A percentile compares a stretch with the other conserved stretches of the same genome.
Evolutionary conservation across 2,797 vertebrate species (phyloP).

Genomic region (Chelidonichthys spinosus): DNA sequence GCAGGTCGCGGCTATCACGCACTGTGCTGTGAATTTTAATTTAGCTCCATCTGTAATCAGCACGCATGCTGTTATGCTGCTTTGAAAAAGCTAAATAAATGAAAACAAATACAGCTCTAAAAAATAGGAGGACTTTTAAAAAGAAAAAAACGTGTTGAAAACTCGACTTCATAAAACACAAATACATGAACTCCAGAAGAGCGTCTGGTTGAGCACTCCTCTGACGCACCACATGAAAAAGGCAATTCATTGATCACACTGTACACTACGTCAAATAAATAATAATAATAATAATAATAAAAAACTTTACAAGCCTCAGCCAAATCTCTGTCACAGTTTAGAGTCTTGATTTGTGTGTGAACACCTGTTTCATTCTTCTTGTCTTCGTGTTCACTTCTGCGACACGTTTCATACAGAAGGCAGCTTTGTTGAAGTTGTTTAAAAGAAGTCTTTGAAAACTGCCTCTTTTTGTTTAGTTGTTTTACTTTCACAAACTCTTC

Average conservation of each 20-base stretch:
- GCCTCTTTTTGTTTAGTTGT: background rate
- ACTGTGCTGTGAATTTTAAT: conserved; percentile 57
- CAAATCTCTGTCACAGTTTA: background rate
- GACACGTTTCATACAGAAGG: background rate
- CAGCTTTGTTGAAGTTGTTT: background rate
- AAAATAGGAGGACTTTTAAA: conserved; percentile 11
- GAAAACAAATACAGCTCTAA: conserved; percentile 25
- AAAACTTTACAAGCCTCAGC: background rate
- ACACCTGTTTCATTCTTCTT: background rate
- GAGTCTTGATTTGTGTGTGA: background rate
- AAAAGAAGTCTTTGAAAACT: background rate
- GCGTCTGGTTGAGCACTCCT: background rate
- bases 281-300: no score
- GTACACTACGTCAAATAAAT: background rate
- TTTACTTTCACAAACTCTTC: background rate
- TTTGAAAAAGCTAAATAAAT: conserved; percentile 40
- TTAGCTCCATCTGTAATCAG: conserved; percentile 49
- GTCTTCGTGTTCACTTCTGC: background rate
- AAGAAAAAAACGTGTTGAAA: conserved; percentile 25
- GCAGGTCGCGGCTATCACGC: conserved; percentile 28
- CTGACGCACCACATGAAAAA: background rate
- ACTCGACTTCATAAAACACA: conserved; percentile 17
- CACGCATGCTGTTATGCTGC: conserved; percentile 36
- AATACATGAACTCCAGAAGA: conserved; percentile 4
- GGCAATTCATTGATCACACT: no score